Evolutionary conservation across 2,113 vertebrate species (phyloP).

Genomic region (Odobenus rosmarus): DNA sequence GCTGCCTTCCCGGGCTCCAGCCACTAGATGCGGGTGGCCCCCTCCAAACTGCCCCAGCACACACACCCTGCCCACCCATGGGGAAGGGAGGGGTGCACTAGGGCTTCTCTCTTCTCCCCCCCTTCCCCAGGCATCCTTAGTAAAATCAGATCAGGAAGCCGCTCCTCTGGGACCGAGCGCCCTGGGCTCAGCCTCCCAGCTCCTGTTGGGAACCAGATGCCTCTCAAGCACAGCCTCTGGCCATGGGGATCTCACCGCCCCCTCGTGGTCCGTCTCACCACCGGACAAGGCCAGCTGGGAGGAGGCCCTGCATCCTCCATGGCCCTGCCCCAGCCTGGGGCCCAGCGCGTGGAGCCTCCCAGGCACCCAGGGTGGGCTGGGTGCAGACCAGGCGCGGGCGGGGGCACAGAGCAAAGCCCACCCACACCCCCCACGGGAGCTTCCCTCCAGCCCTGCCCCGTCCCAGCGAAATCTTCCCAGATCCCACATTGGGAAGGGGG

Average conservation of each 20-base stretch:
- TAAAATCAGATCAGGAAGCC: not conserved
- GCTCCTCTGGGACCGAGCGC: not conserved
- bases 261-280: no score
- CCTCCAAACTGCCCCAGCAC: not conserved
- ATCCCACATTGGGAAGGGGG: not conserved
- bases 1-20: not conserved
- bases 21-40: not conserved
- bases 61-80: not conserved
- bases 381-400: not conserved
- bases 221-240: not conserved
- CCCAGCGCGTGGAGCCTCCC: accelerated
- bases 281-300: not conserved
- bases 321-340: not conserved
- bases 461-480: not conserved
- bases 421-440: not conserved
- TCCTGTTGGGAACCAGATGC: not conserved
- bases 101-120: no score
- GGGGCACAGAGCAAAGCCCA: not conserved
- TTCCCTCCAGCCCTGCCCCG: not conserved
- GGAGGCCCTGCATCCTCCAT: not conserved
- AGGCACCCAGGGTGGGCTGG: not conserved
- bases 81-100: not conserved
- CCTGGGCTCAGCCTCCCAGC: not conserved
- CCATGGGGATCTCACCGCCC: accelerated
- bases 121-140: accelerated